Conservation (phyloP, 37 sponge, comb jelly and placozoan species). For the Oscarella lobularis region DNA sequence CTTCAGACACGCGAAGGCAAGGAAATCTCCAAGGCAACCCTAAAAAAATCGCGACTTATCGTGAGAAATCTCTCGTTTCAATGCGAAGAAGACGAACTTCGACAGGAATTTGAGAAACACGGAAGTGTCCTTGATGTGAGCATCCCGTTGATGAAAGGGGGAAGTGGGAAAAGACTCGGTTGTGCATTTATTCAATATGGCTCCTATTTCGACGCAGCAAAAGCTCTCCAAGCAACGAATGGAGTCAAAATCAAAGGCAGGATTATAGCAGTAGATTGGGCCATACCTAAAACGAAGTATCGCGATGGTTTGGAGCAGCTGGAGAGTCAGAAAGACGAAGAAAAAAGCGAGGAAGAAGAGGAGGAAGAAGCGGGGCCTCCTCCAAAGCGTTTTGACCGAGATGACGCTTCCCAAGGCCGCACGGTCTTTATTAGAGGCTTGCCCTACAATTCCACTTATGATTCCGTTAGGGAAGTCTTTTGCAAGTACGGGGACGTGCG, state of each 20-base stretch:
- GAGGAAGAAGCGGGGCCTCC: not conserved
- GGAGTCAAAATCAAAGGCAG: slow-evolving; percentile 22
- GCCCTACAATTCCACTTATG: not conserved
- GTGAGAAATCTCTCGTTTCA: not conserved
- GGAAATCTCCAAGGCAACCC: not conserved
- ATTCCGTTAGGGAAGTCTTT: not conserved
- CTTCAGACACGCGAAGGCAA: not conserved
- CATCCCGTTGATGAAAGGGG: not conserved
- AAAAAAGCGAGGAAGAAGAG: slow-evolving; percentile 12
- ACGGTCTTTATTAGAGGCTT: not conserved
- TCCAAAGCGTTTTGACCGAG: not conserved
- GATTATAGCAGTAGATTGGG: slow-evolving; percentile 68
- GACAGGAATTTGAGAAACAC: not conserved
- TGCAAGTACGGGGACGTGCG: not conserved
- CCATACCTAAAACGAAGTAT: slow-evolving; percentile 40
- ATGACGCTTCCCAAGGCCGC: not conserved
- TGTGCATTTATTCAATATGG: not conserved
- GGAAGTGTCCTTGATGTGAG: not conserved
- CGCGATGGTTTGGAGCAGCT: slow-evolving; percentile 3
- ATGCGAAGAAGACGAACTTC: not conserved
- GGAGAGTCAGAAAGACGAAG: not conserved
- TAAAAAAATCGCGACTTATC: not conserved
- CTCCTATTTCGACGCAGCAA: not conserved
- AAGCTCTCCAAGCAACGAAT: not conserved
- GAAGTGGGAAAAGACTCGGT: not conserved